Conservation (phyloP, 2,113 vertebrate species). For the Corvus moneduloides region DNA sequence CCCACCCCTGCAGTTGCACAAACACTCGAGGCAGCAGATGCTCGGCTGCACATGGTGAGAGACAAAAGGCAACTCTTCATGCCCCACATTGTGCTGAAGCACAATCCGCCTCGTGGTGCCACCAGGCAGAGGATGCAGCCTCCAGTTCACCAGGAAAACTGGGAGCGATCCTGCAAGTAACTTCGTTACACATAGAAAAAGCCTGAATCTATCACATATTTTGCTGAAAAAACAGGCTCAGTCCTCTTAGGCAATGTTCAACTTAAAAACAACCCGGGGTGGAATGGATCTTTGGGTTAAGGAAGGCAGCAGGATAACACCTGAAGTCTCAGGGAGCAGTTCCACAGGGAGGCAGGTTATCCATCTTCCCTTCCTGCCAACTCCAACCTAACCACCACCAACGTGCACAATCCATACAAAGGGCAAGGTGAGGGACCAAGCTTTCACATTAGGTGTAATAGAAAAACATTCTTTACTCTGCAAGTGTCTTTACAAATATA, state of each 20-base stretch:
- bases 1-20: neutral
- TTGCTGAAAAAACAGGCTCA: neutral
- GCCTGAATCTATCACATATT: neutral
- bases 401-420: neutral
- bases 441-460: conserved; percentile 56
- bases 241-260: neutral
- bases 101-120: neutral
- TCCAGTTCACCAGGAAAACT: neutral
- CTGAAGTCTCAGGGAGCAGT: neutral
- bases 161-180: neutral
- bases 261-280: neutral
- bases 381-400: neutral
- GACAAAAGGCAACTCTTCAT: neutral
- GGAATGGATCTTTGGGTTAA: neutral
- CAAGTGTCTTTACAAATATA: conserved; percentile 74
- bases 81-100: neutral
- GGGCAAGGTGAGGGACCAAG: conserved; percentile 31
- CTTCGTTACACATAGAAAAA: neutral
- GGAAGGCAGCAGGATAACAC: neutral
- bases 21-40: accelerated
- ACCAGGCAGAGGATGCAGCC: neutral
- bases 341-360: neutral
- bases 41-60: neutral
- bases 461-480: conserved; percentile 78
- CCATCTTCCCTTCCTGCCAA: neutral